Evolutionary conservation across 2,113 vertebrate genomes (phyloP).

Genomic region (Maccullochella peelii): DNA sequence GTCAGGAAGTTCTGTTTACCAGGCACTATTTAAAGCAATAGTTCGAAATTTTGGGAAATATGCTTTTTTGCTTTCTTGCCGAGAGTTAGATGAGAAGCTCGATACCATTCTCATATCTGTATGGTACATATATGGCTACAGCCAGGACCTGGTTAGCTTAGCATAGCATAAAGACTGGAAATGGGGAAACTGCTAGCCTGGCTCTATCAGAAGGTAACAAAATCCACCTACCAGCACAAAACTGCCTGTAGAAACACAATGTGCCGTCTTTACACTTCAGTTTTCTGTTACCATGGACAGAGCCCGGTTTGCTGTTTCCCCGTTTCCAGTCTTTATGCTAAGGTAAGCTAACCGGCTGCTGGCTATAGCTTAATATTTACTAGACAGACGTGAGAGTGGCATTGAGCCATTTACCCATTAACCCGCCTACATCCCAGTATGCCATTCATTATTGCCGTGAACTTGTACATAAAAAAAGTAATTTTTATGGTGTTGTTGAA

Average conservation of each 20-base stretch:
- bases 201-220: not conserved
- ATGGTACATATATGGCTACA: not conserved
- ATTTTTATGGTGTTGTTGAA: not conserved
- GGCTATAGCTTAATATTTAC: not conserved
- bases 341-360: not conserved
- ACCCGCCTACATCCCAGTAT: conserved; percentile 27
- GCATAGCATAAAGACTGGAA: not conserved
- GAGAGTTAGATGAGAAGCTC: not conserved
- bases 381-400: not conserved
- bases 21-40: conserved; percentile 20
- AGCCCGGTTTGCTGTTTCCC: not conserved
- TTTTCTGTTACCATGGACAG: not conserved
- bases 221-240: not conserved
- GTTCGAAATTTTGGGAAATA: conserved; percentile 8
- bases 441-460: conserved; percentile 53
- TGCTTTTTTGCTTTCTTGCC: not conserved
- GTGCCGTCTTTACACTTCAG: not conserved
- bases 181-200: not conserved
- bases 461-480: conserved; percentile 18
- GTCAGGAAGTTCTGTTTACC: conserved; percentile 7
- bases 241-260: not conserved
- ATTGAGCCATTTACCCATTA: not conserved
- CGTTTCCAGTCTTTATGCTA: not conserved
- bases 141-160: not conserved
- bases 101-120: not conserved